Conservation (phyloP, 1,140 invertebrate species). For the Drosophila bocqueti region DNA sequence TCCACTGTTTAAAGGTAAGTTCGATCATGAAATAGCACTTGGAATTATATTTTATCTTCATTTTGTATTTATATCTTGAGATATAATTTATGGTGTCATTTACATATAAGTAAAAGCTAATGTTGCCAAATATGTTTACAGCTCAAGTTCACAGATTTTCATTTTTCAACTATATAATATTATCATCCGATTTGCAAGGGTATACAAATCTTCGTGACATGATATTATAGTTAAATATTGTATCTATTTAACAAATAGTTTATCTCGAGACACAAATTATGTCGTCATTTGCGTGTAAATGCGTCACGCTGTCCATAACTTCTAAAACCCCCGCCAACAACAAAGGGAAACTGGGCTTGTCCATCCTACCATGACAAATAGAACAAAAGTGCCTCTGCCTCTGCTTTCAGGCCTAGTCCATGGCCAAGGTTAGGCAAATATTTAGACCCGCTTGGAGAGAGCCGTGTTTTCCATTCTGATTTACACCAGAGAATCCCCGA, state of each 20-base stretch:
- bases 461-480: constrained; percentile 25
- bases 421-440: constrained; percentile 56
- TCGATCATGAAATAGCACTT: not conserved
- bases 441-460: constrained; percentile 19
- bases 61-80: not conserved
- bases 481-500: constrained; percentile 10
- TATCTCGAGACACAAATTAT: constrained; percentile 8
- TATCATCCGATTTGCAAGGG: too few species aligned
- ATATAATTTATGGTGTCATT: not conserved
- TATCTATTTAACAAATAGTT: not conserved
- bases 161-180: too few species aligned
- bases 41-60: not conserved
- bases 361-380: constrained; percentile 62
- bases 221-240: not conserved
- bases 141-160: too few species aligned
- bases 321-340: constrained; percentile 32
- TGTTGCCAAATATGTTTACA: not conserved
- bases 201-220: not conserved
- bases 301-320: constrained; percentile 37
- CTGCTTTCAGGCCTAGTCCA: constrained; percentile 56
- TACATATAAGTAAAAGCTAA: too few species aligned
- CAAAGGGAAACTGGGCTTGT: constrained; percentile 34
- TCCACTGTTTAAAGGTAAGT: constrained; percentile 93
- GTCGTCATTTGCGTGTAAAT: constrained; percentile 49
- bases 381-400: constrained; percentile 33